Conservation (phyloP, 2,113 vertebrate genomes). For the Syngnathoides biaculeatus region DNA sequence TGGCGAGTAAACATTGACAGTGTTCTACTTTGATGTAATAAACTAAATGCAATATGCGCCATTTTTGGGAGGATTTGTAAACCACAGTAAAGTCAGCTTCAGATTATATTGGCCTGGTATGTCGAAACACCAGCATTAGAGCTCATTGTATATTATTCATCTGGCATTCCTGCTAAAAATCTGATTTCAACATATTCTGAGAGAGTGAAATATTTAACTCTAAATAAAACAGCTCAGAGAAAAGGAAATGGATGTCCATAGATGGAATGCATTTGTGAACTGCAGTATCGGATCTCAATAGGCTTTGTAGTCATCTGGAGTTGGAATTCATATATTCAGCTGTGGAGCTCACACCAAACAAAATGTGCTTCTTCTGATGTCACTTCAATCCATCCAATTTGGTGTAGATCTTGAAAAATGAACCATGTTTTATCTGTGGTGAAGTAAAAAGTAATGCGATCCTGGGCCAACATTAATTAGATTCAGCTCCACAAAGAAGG, state of each 20-base stretch:
- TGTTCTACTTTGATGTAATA: conserved; percentile 27
- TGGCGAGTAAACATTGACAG: conserved; percentile 18
- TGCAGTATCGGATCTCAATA: conserved; percentile 21
- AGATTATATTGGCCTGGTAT: conserved; percentile 39
- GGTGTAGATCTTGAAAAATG: background rate
- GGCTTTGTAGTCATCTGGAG: conserved; percentile 22
- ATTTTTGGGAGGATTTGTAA: conserved; percentile 39
- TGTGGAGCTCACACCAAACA: conserved; percentile 7
- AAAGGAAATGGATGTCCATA: conserved; percentile 4
- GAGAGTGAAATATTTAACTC: background rate
- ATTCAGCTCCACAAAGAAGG: conserved; percentile 2
- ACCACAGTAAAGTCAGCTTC: conserved; percentile 26
- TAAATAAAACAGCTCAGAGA: background rate
- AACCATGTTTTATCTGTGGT: background rate
- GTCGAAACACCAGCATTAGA: conserved; percentile 18
- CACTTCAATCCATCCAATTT: conserved; percentile 21
- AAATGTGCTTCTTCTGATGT: conserved; percentile 4
- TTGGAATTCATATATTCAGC: conserved; percentile 34
- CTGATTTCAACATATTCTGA: background rate
- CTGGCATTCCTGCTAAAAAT: background rate
- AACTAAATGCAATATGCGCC: conserved; percentile 27
- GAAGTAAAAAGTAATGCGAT: conserved; percentile 21
- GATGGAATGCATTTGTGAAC: conserved; percentile 15
- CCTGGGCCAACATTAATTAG: conserved; percentile 16
- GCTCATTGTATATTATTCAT: background rate